Conservation (phyloP, 2,888 invertebrate species). For the Aphodius granarius region DNA sequence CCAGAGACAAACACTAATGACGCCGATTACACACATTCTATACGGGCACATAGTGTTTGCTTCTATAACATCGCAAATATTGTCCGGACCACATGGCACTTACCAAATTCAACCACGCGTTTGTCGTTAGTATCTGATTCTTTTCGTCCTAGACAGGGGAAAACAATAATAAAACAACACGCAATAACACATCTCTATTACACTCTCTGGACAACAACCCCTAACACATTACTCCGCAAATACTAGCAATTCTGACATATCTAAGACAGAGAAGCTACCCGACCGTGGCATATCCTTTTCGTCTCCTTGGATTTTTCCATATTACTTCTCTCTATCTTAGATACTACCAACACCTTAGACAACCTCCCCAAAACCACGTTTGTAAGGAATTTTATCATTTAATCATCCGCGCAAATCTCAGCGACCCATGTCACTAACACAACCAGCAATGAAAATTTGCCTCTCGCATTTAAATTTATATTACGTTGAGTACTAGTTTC, state of each 20-base stretch:
- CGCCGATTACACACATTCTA: slow-evolving; percentile 26
- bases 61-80: slow-evolving; percentile 52
- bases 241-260: too few species aligned
- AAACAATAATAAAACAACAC: slow-evolving; percentile 59
- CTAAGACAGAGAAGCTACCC: too few species aligned
- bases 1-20: slow-evolving; percentile 49
- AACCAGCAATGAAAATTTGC: background rate
- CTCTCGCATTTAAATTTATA: background rate
- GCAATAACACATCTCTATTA: slow-evolving; percentile 28
- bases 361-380: background rate
- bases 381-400: background rate
- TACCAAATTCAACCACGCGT: slow-evolving; percentile 98
- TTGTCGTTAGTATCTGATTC: slow-evolving; percentile 97
- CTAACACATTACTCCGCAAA: background rate
- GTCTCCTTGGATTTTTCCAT: too few species aligned
- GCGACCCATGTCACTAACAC: too few species aligned
- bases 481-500: background rate
- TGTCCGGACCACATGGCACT: slow-evolving; percentile 64
- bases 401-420: too few species aligned
- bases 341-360: background rate
- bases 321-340: too few species aligned
- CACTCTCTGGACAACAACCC: background rate
- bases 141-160: slow-evolving; percentile 90
- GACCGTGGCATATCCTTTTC: too few species aligned
- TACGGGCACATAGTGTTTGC: slow-evolving; percentile 43